A percentile compares a stretch with the other conserved stretches of the same genome.
phyloP scores from a whole-genome alignment of 2,113 vertebrate species.

The Scartelaos histophorus region DNA sequence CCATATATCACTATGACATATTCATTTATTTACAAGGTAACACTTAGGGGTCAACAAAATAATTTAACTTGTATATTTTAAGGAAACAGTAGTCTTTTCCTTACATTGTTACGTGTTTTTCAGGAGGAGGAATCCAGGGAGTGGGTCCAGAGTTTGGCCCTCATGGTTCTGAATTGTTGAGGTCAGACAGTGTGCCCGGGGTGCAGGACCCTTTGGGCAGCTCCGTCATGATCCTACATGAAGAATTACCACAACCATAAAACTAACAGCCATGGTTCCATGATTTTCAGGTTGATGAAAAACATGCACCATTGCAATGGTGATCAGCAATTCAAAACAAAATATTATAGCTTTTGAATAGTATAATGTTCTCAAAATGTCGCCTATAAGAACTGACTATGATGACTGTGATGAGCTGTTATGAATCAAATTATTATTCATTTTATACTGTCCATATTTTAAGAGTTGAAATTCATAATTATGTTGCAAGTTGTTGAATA shows the following conservation, averaged over 20 bases:
- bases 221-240: constrained; percentile 51
- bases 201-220: constrained; percentile 71
- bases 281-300: too few relatives aligned
- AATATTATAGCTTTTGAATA: too few relatives aligned
- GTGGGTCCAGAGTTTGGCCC: constrained; percentile 21
- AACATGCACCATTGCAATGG: too few relatives aligned
- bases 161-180: constrained; percentile 65
- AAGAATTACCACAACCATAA: background rate
- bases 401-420: too few relatives aligned
- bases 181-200: constrained; percentile 57
- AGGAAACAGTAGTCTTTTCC: background rate
- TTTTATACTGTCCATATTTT: background rate
- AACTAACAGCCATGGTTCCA: background rate
- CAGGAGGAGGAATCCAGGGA: constrained; percentile 40
- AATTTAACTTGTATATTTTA: too few relatives aligned
- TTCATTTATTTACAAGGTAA: too few relatives aligned
- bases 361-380: too few relatives aligned
- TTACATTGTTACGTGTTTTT: constrained; percentile 13
- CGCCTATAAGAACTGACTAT: too few relatives aligned
- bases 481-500: background rate
- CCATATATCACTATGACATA: too few relatives aligned
- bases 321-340: too few relatives aligned
- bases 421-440: background rate
- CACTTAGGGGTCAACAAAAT: too few relatives aligned
- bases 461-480: background rate